Evolutionary conservation across 2,113 vertebrate species (phyloP), one percentile per base, ranked within the genome.

Genomic region (Rissa tridactyla): DNA sequence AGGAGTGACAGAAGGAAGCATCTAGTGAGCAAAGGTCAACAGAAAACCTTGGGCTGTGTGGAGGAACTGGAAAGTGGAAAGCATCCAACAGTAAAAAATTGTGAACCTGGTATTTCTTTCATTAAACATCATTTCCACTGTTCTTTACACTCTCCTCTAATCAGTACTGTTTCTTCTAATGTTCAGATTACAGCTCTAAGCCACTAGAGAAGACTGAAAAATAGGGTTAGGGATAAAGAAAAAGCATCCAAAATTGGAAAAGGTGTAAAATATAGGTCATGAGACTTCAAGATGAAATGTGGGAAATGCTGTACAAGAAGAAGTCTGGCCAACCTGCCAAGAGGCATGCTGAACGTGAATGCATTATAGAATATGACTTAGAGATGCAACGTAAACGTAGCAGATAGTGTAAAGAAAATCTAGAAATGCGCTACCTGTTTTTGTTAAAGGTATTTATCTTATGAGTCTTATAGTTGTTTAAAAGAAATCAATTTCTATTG

Each of bases 401-500:
- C 16, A 73, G 10, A 25, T 5, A 61, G 23, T 44, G 5, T 23
- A 66, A 75, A 47, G 6, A 75, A 65, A 57, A 75, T 75, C 6
- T 44, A 58, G 51, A 75, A 52, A 40, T 12, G 57, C 10, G 11
- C 4, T 73, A 40, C 13, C 3, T 62, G 22, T 1, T 57, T 15
- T 60, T 65, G 27, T 47, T 42, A 55, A 60, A 69, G 5, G 9
- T 23, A 1, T 91, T 71, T 75, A 2, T 40, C 25, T 60, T 36
- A 17, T 40, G 6, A 32, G 73, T 84, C 25, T 66, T 61, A 25
- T 4, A 77, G 34, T 16, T 55, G 4, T 46, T 89, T 62, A 6
- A 4, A 4, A 46, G 47, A 58, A 30, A 51, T 3, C 1, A 0
- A 5, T 70, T 91, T 78, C 15, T 78, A 1, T 30, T 8, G 13